phyloP scores from a whole-genome alignment of 2,113 vertebrate species.

The Gnathonemus longibarbis region DNA sequence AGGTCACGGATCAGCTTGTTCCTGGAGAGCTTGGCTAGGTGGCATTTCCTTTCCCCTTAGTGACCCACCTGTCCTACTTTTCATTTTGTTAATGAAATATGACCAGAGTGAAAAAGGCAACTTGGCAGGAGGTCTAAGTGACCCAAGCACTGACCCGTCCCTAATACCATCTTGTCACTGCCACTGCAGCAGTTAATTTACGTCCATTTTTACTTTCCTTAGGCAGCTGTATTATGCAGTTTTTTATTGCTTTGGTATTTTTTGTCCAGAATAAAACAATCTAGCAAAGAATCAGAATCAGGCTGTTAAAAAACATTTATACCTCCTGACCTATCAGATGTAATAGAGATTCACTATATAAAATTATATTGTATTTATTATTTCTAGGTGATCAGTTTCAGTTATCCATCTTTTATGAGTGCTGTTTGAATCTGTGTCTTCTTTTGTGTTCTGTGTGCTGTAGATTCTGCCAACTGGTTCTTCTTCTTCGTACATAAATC shows the following conservation, averaged over 20 bases:
- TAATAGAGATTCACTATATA: neutral
- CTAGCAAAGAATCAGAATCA: neutral
- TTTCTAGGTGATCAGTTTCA: neutral
- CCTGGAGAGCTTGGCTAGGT: neutral
- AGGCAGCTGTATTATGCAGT: neutral
- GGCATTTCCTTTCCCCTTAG: neutral
- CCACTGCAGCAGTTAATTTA: neutral
- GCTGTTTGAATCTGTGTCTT: neutral
- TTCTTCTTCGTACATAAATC: neutral
- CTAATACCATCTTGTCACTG: neutral
- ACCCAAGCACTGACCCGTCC: neutral
- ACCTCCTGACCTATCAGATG: neutral
- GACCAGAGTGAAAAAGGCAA: neutral
- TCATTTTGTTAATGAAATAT: constrained; percentile 3
- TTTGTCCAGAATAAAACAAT: neutral
- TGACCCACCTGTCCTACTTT: neutral
- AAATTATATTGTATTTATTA: neutral
- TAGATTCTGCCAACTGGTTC: neutral
- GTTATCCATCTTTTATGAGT: neutral
- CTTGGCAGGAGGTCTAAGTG: neutral
- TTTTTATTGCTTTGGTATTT: neutral
- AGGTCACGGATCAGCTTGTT: neutral
- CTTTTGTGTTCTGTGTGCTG: neutral
- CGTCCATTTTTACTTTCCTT: neutral
- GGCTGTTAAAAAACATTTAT: neutral